phyloP scores from a whole-genome alignment of 2,888 invertebrate species.

The Chaetogeoica ovagalla region DNA sequence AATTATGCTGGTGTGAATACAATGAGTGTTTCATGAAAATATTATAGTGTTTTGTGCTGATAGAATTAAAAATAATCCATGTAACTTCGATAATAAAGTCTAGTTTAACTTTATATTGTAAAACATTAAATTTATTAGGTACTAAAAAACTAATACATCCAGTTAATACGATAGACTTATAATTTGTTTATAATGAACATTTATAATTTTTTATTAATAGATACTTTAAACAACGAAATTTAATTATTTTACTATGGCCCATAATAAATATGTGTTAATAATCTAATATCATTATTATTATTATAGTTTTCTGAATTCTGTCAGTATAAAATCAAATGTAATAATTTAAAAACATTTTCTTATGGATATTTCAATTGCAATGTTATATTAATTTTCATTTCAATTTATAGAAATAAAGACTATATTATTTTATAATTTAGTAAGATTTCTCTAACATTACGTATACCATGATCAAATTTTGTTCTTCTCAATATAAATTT shows the following conservation, averaged over 20 bases:
- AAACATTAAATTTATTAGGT: not conserved
- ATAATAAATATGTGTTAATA: constrained; percentile 19
- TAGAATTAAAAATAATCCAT: constrained; percentile 22
- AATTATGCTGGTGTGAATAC: constrained; percentile 21
- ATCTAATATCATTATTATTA: constrained; percentile 6
- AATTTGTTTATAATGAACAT: not conserved
- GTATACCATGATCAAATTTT: not conserved
- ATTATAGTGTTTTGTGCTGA: constrained; percentile 20
- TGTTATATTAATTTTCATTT: not conserved
- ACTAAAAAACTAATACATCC: not conserved
- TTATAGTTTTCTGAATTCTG: constrained; percentile 21
- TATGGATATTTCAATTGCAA: not conserved
- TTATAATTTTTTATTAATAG: not conserved
- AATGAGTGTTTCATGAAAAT: constrained; percentile 26
- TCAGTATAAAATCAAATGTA: constrained; percentile 5
- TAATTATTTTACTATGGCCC: constrained; percentile 1
- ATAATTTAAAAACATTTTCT: not conserved
- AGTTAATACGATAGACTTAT: constrained; percentile 5
- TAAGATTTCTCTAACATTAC: not conserved
- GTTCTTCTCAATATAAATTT: too few relatives aligned
- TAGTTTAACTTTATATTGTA: constrained; percentile 22
- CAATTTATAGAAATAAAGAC: not conserved
- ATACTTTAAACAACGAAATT: constrained; percentile 26
- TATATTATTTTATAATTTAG: constrained; percentile 1
- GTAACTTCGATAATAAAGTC: constrained; percentile 7